A percentile compares a stretch with the other conserved stretches of the same genome.
phyloP scores from a whole-genome alignment of 2,888 invertebrate genomes.

The Clostera curtula region DNA sequence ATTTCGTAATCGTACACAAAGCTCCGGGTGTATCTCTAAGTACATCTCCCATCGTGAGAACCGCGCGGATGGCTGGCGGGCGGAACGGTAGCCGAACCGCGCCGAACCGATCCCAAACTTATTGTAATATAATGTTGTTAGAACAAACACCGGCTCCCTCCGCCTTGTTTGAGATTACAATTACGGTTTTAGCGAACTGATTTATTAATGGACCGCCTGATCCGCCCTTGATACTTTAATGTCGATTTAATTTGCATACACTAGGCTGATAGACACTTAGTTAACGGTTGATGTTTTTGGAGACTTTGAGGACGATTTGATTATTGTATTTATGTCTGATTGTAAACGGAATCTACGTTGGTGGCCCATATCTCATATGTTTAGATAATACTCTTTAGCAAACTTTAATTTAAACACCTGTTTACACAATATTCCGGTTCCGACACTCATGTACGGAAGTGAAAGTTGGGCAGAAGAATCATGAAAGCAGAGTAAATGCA shows the following conservation, averaged over 20 bases:
- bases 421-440: too few relatives aligned
- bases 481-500: too few relatives aligned
- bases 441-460: too few relatives aligned
- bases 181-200: conserved; percentile 75
- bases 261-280: conserved; percentile 16
- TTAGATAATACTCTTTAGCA: too few relatives aligned
- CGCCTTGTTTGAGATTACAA: conserved; percentile 73
- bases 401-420: too few relatives aligned
- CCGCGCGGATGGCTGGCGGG: conserved; percentile 29
- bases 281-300: conserved; percentile 5
- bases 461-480: too few relatives aligned
- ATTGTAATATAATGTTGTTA: conserved; percentile 75
- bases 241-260: conserved; percentile 67
- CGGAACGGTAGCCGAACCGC: conserved; percentile 26
- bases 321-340: too few relatives aligned
- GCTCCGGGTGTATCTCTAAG: too few relatives aligned
- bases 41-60: conserved; percentile 42
- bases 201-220: conserved; percentile 74
- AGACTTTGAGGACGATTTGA: too few relatives aligned
- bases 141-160: conserved; percentile 67
- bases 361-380: too few relatives aligned
- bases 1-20: too few relatives aligned
- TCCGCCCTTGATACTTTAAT: conserved; percentile 72
- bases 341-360: too few relatives aligned
- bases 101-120: conserved; percentile 62